These are phyloP conservation scores for Dendrocincla tyrannina DNA, from an alignment of 2,797 vertebrate species.

Conservation along the genomic window DNA sequence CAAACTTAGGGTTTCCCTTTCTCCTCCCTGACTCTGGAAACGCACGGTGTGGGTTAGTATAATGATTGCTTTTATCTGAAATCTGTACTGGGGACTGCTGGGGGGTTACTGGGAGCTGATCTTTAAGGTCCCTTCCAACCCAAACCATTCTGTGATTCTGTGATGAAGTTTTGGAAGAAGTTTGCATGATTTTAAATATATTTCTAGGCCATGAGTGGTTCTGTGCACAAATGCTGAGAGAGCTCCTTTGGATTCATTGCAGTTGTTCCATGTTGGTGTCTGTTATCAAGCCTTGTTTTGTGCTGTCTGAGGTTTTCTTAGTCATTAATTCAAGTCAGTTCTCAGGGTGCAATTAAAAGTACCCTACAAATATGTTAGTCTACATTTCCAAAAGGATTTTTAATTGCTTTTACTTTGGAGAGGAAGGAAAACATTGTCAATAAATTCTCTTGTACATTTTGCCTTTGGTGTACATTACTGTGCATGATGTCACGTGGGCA, in stretches of 20 bases:
- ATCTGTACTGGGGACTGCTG: background rate
- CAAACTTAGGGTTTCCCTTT: background rate
- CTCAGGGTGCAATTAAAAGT: background rate
- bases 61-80: background rate
- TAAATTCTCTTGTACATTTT: background rate
- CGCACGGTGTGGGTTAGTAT: fast-evolving
- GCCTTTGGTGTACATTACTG: background rate
- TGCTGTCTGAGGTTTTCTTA: background rate
- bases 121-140: background rate
- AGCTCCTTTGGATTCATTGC: background rate
- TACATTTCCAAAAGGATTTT: background rate
- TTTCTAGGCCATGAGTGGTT: background rate
- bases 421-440: background rate
- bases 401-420: background rate
- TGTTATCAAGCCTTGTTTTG: background rate
- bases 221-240: background rate
- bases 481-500: background rate
- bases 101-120: background rate
- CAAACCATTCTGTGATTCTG: background rate
- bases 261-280: background rate
- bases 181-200: background rate
- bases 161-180: background rate
- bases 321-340: background rate
- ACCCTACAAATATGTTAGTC: background rate
- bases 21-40: background rate